A percentile compares a stretch with the other conserved stretches of the same genome.
These are phyloP conservation scores for Euglossa dilemma DNA, from an alignment of 1,140 invertebrate genomes.

Conservation along the genomic window DNA sequence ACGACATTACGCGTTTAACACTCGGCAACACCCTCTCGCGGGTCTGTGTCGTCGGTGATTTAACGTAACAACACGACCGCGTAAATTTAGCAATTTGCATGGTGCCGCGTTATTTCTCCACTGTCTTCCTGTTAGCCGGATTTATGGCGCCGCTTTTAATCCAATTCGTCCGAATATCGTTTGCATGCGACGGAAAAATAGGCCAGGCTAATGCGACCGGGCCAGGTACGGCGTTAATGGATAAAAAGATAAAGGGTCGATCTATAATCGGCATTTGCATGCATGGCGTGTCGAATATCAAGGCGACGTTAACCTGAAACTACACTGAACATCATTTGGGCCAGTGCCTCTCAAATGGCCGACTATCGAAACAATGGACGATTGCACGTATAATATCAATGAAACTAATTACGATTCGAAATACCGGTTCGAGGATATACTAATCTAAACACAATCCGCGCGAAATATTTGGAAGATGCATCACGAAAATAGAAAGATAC, in stretches of 20 bases:
- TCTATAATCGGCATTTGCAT: conserved; percentile 23
- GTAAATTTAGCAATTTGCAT: conserved; percentile 54
- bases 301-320: conserved; percentile 1
- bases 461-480: no score
- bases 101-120: conserved; percentile 38
- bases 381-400: no score
- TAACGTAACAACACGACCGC: conserved; percentile 38
- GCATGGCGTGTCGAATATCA: conserved; percentile 19
- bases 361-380: no score
- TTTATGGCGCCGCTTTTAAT: conserved; percentile 36
- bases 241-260: conserved; percentile 31
- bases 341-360: conserved; percentile 7
- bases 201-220: not conserved
- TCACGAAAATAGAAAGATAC: no score
- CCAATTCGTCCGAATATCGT: conserved; percentile 27
- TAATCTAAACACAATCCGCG: no score
- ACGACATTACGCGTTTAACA: conserved; percentile 30
- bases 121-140: conserved; percentile 16
- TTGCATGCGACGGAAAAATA: conserved; percentile 12
- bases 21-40: not conserved
- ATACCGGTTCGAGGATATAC: no score
- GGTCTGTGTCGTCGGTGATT: conserved; percentile 12
- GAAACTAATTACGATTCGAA: no score
- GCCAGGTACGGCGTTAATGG: not conserved
- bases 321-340: not conserved